A percentile compares a stretch with the other conserved stretches of the same genome.
Conservation (phyloP, 1,140 invertebrate species). For the Zaprionus kolodkinae region DNA sequence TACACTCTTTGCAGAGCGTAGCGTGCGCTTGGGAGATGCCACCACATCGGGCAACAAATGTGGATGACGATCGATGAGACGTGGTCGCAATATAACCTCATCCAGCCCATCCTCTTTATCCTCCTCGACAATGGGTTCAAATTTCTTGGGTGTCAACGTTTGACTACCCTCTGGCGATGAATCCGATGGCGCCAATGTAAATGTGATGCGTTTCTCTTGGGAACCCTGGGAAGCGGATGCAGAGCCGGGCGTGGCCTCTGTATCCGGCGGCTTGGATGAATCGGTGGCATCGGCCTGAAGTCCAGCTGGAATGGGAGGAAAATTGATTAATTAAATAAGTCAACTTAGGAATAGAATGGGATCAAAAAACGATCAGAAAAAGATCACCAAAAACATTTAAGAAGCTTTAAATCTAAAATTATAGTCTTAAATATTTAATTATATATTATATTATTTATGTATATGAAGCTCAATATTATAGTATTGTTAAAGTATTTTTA, state of each 20-base stretch:
- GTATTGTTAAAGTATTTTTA: no score
- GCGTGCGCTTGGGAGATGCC: slow-evolving; percentile 63
- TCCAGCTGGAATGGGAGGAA: slow-evolving; percentile 34
- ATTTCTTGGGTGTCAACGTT: slow-evolving; percentile 70
- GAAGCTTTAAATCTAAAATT: no score
- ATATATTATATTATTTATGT: no score
- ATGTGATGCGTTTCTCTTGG: slow-evolving; percentile 74
- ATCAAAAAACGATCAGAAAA: neutral
- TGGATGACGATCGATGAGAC: slow-evolving; percentile 70
- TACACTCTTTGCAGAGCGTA: slow-evolving; percentile 77
- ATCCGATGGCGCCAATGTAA: slow-evolving; percentile 68
- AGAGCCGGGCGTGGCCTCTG: neutral
- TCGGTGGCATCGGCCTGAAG: slow-evolving; percentile 62
- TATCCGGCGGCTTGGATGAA: slow-evolving; percentile 15
- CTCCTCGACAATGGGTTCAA: slow-evolving; percentile 73
- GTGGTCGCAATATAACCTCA: slow-evolving; percentile 79
- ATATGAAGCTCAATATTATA: no score
- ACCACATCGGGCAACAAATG: slow-evolving; percentile 52
- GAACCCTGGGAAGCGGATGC: neutral
- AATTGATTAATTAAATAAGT: neutral
- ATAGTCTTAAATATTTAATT: no score
- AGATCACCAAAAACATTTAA: neutral
- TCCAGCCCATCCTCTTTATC: slow-evolving; percentile 60
- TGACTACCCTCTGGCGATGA: slow-evolving; percentile 76
- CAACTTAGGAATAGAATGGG: neutral